Conservation (phyloP, 2,113 vertebrate genomes). For the Isurus oxyrinchus region DNA sequence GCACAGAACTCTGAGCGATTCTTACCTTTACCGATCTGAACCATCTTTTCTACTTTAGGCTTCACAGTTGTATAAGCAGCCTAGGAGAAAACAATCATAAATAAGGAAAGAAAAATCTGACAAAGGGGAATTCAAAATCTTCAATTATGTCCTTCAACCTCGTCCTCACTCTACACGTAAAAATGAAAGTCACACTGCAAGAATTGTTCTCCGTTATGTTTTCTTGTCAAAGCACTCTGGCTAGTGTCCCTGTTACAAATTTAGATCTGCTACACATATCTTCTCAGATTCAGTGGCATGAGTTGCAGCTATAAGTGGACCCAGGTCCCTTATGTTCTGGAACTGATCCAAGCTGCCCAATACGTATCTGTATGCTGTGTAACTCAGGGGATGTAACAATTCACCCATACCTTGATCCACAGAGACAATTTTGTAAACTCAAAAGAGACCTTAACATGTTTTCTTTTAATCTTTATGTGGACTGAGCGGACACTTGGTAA, state of each 20-base stretch:
- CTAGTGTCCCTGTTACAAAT: neutral
- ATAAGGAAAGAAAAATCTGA: conserved; percentile 36
- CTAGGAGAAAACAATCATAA: conserved; percentile 52
- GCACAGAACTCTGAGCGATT: no score
- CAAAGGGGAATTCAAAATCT: neutral
- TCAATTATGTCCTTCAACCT: neutral
- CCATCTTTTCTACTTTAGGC: conserved; percentile 62
- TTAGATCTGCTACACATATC: neutral
- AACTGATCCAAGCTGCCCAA: neutral
- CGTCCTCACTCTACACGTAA: neutral
- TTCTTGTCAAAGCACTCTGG: neutral
- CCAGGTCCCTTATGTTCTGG: neutral
- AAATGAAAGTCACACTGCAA: neutral
- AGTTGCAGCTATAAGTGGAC: neutral
- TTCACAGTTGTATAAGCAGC: conserved; percentile 61
- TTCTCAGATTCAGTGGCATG: neutral
- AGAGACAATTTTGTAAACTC: neutral
- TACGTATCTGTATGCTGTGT: neutral
- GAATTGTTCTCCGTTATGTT: neutral
- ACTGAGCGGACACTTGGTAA: neutral
- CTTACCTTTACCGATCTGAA: conserved; percentile 69
- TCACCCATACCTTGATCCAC: neutral
- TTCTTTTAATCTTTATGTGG: neutral
- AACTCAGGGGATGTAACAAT: no score
- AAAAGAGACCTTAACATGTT: neutral